Conservation (phyloP, 2,797 vertebrate genomes). For the Bradypodion ventrale region DNA sequence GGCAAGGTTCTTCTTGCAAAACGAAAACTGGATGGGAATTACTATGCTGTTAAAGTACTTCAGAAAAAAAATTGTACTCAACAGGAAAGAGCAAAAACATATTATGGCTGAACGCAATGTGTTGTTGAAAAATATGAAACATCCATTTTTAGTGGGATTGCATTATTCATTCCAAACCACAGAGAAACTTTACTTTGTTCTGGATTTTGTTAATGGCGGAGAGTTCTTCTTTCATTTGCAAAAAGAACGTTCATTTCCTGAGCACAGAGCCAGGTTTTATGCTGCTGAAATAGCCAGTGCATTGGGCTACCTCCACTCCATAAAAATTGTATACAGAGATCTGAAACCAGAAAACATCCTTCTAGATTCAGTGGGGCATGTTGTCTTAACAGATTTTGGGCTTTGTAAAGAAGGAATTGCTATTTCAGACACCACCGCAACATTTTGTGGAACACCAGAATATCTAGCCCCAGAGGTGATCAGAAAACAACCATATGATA, state of each 20-base stretch:
- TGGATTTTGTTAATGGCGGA: constrained; percentile 99
- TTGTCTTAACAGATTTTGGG: constrained; percentile 97
- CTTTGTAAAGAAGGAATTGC: constrained; percentile 99
- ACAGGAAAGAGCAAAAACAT: constrained; percentile 99
- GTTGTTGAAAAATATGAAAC: constrained; percentile 96
- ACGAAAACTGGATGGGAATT: constrained; percentile 90
- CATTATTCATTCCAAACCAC: constrained; percentile 98
- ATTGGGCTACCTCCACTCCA: constrained; percentile 94
- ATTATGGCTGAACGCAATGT: constrained; percentile 99
- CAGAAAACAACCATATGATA: constrained; percentile 96
- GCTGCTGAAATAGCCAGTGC: constrained; percentile 97
- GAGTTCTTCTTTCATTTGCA: constrained; percentile 99
- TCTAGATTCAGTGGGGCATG: constrained; percentile 92
- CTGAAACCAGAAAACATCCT: constrained; percentile 99
- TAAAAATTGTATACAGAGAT: constrained; percentile 99
- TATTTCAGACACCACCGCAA: constrained; percentile 93
- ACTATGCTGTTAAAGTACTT: constrained; percentile 96
- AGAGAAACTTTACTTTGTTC: constrained; percentile 97
- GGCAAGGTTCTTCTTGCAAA: constrained; percentile 99
- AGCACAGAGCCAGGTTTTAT: constrained; percentile 95
- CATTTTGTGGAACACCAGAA: constrained; percentile 98
- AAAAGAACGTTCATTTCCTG: constrained; percentile 94
- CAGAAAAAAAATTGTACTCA: constrained; percentile 97
- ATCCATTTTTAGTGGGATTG: constrained; percentile 95
- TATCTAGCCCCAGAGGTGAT: constrained; percentile 98